Percentiles rank a stretch among this genome's conserved stretches.
These are phyloP conservation scores for Caradrina kadenii DNA, from an alignment of 2,888 invertebrate species.

Conservation along the genomic window DNA sequence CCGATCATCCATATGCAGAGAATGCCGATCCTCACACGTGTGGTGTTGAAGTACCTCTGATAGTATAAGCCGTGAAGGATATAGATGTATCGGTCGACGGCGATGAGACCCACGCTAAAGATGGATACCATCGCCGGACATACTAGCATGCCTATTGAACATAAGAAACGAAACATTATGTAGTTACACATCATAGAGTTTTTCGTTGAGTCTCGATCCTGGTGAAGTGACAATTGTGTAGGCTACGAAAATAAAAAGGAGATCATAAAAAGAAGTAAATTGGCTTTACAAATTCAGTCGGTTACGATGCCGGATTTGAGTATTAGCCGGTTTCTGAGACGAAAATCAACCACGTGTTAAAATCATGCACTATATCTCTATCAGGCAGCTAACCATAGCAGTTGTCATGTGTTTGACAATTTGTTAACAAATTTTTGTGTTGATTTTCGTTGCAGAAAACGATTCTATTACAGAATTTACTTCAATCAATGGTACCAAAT, in stretches of 20 bases:
- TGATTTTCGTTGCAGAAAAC: too few relatives aligned
- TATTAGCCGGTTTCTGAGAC: too few relatives aligned
- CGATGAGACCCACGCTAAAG: slow-evolving; percentile 92
- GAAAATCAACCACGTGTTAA: too few relatives aligned
- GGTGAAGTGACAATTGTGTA: too few relatives aligned
- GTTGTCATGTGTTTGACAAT: not conserved
- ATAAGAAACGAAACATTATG: not conserved
- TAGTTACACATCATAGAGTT: not conserved
- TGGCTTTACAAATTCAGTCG: too few relatives aligned
- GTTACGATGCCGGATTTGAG: too few relatives aligned
- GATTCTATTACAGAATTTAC: not conserved
- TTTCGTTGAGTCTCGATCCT: too few relatives aligned
- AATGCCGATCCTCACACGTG: slow-evolving; percentile 90
- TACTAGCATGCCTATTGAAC: slow-evolving; percentile 90
- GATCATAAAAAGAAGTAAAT: too few relatives aligned
- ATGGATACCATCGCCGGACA: slow-evolving; percentile 92
- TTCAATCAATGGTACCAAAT: not conserved
- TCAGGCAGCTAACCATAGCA: too few relatives aligned
- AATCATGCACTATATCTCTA: too few relatives aligned
- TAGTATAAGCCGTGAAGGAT: slow-evolving; percentile 92
- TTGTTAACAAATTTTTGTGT: not conserved
- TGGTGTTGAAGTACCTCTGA: slow-evolving; percentile 91
- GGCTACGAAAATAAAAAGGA: too few relatives aligned
- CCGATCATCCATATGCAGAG: slow-evolving; percentile 90
- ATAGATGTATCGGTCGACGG: slow-evolving; percentile 92